phyloP scores from a whole-genome alignment of 1,140 invertebrate species.

The Zaprionus camerounensis region DNA sequence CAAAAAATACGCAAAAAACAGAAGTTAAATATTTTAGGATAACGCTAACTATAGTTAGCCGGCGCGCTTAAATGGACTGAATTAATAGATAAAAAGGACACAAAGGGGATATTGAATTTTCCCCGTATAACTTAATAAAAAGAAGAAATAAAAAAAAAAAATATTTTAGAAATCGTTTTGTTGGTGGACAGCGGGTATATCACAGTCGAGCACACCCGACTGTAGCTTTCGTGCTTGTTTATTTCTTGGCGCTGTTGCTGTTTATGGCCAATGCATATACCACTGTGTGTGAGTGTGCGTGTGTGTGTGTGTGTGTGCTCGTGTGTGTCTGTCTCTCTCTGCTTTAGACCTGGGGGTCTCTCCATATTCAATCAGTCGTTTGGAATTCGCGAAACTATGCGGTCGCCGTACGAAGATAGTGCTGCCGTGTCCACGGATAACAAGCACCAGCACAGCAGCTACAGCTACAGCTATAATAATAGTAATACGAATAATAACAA shows the following conservation, averaged over 20 bases:
- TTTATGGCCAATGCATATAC: conserved; percentile 30
- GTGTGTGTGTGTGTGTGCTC: not conserved
- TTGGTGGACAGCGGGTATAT: no score
- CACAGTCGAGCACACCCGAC: no score
- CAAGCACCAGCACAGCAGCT: conserved; percentile 67
- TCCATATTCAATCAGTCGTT: conserved; percentile 74
- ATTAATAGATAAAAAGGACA: no score
- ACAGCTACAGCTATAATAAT: conserved; percentile 25
- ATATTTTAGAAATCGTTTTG: no score
- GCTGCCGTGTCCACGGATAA: conserved; percentile 63
- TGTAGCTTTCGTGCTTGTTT: no score
- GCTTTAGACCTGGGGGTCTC: conserved; percentile 45
- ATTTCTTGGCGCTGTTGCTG: conserved; percentile 6
- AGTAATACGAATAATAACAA: conserved; percentile 45
- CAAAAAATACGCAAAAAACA: no score
- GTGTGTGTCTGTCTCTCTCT: conserved; percentile 27
- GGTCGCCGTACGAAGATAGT: conserved; percentile 73
- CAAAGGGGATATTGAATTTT: no score
- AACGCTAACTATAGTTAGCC: no score
- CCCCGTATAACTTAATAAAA: no score
- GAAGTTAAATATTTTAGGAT: no score
- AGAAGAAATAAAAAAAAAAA: no score
- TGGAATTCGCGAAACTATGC: conserved; percentile 80
- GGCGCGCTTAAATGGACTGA: no score
- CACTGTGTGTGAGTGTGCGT: conserved; percentile 8